phyloP scores from a whole-genome alignment of 2,888 invertebrate genomes.

The Lochmaea crataegi region DNA sequence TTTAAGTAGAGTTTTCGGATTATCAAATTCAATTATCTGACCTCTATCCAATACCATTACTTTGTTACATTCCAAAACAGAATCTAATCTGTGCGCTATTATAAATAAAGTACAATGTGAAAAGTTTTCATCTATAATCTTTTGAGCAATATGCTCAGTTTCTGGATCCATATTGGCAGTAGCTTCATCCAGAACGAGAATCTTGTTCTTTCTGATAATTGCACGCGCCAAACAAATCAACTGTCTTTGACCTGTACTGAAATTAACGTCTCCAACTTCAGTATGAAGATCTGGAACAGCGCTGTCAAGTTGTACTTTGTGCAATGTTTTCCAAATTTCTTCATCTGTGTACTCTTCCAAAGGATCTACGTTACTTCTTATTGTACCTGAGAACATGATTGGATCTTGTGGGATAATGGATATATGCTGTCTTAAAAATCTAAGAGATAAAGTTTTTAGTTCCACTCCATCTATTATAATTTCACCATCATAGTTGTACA shows the following conservation, averaged over 20 bases:
- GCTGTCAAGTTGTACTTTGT: constrained; percentile 60
- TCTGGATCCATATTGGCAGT: constrained; percentile 70
- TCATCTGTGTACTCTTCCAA: constrained; percentile 51
- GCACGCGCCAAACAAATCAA: constrained; percentile 70
- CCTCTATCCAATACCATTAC: constrained; percentile 67
- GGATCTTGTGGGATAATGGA: constrained; percentile 69
- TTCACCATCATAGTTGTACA: constrained; percentile 81
- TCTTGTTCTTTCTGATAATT: constrained; percentile 66
- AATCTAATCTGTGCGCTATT: constrained; percentile 63
- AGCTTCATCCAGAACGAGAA: constrained; percentile 70
- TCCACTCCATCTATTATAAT: constrained; percentile 67
- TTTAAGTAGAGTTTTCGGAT: constrained; percentile 65
- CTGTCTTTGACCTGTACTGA: constrained; percentile 67
- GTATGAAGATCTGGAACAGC: constrained; percentile 58
- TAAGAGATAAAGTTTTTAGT: constrained; percentile 64
- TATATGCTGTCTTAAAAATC: constrained; percentile 64
- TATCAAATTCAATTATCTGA: constrained; percentile 54
- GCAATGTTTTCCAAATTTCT: constrained; percentile 55
- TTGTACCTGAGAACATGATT: constrained; percentile 67
- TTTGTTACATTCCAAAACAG: constrained; percentile 69
- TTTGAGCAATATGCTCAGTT: constrained; percentile 69
- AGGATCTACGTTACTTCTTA: constrained; percentile 64
- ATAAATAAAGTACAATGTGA: constrained; percentile 68
- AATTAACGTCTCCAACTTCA: constrained; percentile 47
- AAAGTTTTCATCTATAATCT: constrained; percentile 68